phyloP scores from a whole-genome alignment of 2,888 invertebrate genomes.

The Acanthoscelides obtectus region DNA sequence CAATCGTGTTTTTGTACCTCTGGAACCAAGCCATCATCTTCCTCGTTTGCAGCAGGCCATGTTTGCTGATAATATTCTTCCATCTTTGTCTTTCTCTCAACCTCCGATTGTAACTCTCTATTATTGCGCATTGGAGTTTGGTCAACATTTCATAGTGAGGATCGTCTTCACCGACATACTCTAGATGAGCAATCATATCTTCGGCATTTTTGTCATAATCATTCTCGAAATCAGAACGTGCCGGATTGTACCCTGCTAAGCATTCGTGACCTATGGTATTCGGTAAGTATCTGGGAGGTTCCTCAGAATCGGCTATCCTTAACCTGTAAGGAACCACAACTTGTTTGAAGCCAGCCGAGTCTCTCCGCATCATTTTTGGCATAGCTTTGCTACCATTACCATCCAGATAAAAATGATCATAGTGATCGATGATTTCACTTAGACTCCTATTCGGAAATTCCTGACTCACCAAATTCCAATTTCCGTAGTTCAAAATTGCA shows the following conservation, averaged over 20 bases:
- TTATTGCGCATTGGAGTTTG: constrained; percentile 64
- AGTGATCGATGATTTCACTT: constrained; percentile 74
- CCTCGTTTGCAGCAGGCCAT: constrained; percentile 74
- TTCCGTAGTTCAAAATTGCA: constrained; percentile 67
- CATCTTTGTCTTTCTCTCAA: constrained; percentile 69
- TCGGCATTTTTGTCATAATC: constrained; percentile 84
- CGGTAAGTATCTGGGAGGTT: constrained; percentile 64
- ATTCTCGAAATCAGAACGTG: constrained; percentile 79
- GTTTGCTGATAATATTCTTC: constrained; percentile 67
- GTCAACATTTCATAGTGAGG: constrained; percentile 52
- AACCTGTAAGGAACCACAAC: constrained; percentile 60
- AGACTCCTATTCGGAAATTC: constrained; percentile 60
- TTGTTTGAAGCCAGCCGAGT: constrained; percentile 56
- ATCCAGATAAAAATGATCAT: constrained; percentile 72
- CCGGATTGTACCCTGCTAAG: constrained; percentile 80
- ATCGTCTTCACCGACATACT: constrained; percentile 49
- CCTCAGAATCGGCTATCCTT: constrained; percentile 59
- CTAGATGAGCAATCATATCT: constrained; percentile 53
- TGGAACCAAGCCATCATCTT: constrained; percentile 66
- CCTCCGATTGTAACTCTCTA: constrained; percentile 71
- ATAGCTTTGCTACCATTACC: constrained; percentile 58
- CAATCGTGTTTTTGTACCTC: constrained; percentile 63
- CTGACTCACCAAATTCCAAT: constrained; percentile 74
- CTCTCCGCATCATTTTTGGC: constrained; percentile 55
- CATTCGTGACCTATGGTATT: constrained; percentile 54